These are phyloP conservation scores for Mallotus villosus DNA, from an alignment of 2,797 vertebrate species.

Conservation along the genomic window DNA sequence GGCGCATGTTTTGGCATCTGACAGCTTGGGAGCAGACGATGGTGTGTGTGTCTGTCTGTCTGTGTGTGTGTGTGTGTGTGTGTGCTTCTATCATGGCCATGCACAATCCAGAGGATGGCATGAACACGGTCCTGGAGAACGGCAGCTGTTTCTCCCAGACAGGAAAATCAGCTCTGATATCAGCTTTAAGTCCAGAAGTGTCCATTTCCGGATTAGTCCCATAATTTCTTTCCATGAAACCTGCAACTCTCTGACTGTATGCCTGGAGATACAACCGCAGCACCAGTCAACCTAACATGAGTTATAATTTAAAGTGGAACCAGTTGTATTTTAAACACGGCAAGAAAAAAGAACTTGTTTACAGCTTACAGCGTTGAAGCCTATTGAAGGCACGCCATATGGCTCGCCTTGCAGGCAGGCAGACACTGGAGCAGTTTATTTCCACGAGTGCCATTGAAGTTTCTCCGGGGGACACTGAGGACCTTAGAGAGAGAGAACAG, in stretches of 20 bases:
- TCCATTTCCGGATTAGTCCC: slow-evolving; percentile 53
- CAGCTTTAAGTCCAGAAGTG: slow-evolving; percentile 60
- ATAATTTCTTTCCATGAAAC: background rate
- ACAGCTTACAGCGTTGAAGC: background rate
- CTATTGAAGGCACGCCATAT: background rate
- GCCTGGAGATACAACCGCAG: background rate
- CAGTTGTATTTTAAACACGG: background rate
- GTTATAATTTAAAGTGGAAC: background rate
- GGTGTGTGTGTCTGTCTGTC: slow-evolving; percentile 1
- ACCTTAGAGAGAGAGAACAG: background rate
- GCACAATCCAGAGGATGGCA: slow-evolving; percentile 9
- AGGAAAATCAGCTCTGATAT: slow-evolving; percentile 28
- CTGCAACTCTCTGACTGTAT: background rate
- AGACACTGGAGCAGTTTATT: background rate
- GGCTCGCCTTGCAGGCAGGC: background rate
- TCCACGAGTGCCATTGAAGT: background rate
- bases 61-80: background rate
- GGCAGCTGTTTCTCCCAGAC: slow-evolving; percentile 46
- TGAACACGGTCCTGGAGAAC: slow-evolving; percentile 30
- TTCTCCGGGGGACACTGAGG: background rate
- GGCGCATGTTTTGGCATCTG: slow-evolving; percentile 43
- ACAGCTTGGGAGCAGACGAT: slow-evolving; percentile 43
- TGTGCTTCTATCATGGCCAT: slow-evolving; percentile 16
- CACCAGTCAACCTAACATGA: background rate
- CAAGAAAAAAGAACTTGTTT: background rate